phyloP scores from a whole-genome alignment of 2,888 invertebrate species.

The Protonemura montana region DNA sequence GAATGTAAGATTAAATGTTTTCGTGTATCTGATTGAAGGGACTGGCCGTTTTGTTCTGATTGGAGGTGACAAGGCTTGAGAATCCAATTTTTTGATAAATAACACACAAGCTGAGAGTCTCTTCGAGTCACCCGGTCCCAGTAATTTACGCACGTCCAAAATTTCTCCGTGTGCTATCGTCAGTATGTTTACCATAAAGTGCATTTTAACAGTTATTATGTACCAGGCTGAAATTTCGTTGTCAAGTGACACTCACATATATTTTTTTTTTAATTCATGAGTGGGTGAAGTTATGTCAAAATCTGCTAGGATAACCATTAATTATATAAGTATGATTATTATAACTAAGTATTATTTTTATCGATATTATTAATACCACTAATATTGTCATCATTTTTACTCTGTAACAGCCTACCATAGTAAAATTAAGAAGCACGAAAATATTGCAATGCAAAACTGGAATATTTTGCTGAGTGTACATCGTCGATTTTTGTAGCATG shows the following conservation, averaged over 20 bases:
- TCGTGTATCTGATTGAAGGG: no score
- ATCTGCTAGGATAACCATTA: neutral
- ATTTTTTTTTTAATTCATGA: neutral
- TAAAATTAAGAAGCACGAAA: neutral
- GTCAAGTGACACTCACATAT: neutral
- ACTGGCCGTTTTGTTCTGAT: no score
- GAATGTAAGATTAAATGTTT: no score
- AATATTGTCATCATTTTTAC: neutral
- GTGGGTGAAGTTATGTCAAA: neutral
- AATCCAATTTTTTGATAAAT: no score
- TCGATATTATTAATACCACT: neutral
- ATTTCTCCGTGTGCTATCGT: neutral
- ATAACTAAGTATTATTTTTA: neutral
- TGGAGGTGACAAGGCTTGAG: no score
- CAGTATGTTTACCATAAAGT: neutral
- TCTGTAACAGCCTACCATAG: neutral
- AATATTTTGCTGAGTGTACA: constrained; percentile 44
- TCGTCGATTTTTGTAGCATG: constrained; percentile 42
- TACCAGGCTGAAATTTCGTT: neutral
- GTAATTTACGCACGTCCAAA: no score
- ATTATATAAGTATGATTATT: neutral
- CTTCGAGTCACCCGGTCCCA: no score
- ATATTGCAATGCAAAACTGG: neutral
- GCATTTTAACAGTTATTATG: neutral
- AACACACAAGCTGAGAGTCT: no score